A percentile compares a stretch with the other conserved stretches of the same genome.
Conservation (phyloP, 2,888 invertebrate genomes). For the Argyra leucocephala region DNA sequence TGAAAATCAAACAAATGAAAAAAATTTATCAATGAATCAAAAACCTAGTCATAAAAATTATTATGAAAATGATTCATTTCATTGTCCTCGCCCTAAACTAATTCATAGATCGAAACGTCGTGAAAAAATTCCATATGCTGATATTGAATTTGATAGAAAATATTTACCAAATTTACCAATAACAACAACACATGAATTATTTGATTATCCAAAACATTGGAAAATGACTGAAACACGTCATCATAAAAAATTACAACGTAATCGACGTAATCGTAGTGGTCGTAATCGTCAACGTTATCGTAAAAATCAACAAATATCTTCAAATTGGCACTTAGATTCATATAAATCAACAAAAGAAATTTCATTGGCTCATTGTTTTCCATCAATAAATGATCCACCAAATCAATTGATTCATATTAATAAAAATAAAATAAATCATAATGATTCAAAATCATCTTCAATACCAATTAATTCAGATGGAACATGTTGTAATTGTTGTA, state of each 20-base stretch:
- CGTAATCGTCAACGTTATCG: constrained; percentile 22
- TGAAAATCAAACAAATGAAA: not conserved
- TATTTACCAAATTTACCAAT: not conserved
- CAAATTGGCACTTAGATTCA: not conserved
- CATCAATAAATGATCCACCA: constrained; percentile 23
- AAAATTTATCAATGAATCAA: not conserved
- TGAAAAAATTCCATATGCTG: constrained; percentile 19
- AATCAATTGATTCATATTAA: constrained; percentile 14
- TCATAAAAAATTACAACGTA: constrained; percentile 14
- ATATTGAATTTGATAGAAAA: constrained; percentile 19
- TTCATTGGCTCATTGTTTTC: constrained; percentile 26
- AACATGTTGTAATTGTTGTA: constrained; percentile 24
- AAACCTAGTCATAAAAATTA: not conserved
- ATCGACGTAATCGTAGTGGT: constrained; percentile 15
- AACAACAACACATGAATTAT: constrained; percentile 19
- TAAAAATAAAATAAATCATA: not conserved
- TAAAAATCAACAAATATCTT: constrained; percentile 10
- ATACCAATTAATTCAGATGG: constrained; percentile 21
- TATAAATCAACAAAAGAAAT: constrained; percentile 24
- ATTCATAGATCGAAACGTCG: constrained; percentile 19
- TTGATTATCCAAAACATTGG: constrained; percentile 27
- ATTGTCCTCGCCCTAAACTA: constrained; percentile 18
- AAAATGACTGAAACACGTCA: constrained; percentile 21
- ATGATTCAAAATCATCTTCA: constrained; percentile 8
- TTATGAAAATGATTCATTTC: not conserved